These are phyloP conservation scores for Aphodius granarius DNA, from an alignment of 2,888 invertebrate genomes.

Conservation along the genomic window DNA sequence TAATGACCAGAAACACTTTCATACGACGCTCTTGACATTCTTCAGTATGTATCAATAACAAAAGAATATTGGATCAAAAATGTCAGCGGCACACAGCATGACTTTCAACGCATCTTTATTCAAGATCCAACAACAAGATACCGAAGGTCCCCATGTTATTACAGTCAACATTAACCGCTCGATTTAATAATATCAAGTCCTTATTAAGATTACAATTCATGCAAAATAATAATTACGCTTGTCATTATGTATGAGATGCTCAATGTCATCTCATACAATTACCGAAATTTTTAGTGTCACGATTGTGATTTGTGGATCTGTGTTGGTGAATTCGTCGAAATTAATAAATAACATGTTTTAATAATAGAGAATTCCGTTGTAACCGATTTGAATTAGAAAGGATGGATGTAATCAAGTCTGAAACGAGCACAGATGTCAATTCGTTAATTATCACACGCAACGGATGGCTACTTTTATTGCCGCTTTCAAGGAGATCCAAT, in stretches of 20 bases:
- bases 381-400: neutral
- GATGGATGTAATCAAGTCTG: neutral
- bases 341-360: no score
- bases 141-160: neutral
- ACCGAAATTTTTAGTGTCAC: no score
- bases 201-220: neutral
- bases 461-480: neutral
- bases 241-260: neutral
- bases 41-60: neutral
- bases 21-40: neutral
- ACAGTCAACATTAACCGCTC: neutral
- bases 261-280: neutral
- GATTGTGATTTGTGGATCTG: no score
- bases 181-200: neutral
- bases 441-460: neutral
- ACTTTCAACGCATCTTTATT: neutral
- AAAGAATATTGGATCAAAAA: neutral
- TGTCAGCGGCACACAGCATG: neutral
- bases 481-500: neutral
- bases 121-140: neutral
- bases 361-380: neutral
- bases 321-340: no score
- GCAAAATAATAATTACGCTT: neutral
- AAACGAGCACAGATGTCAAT: neutral
- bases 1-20: neutral